Conservation (phyloP, 2,113 vertebrate genomes). For the Deroptyus accipitrinus region DNA sequence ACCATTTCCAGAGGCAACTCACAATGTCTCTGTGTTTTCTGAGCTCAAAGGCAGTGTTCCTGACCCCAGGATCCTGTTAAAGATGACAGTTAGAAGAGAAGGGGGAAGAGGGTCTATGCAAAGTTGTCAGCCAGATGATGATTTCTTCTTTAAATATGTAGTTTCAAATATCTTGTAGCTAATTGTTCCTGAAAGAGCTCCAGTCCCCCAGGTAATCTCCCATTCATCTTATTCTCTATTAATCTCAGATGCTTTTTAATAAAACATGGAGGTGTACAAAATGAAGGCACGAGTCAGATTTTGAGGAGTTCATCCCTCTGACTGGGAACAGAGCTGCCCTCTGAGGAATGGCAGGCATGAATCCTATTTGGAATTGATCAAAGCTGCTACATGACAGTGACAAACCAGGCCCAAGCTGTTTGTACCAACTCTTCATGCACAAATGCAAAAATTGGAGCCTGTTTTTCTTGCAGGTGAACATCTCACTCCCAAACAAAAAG, state of each 20-base stretch:
- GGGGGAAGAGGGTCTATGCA: background rate
- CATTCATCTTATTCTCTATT: constrained; percentile 27
- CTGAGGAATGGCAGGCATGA: constrained; percentile 10
- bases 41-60: background rate
- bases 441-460: constrained; percentile 16
- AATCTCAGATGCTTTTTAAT: constrained; percentile 37
- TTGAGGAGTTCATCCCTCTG: constrained; percentile 20
- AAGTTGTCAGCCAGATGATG: constrained; percentile 38
- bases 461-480: constrained; percentile 51
- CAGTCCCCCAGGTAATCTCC: constrained; percentile 48
- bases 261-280: constrained; percentile 41
- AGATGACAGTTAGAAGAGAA: constrained; percentile 1
- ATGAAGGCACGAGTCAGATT: constrained; percentile 27
- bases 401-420: constrained; percentile 39
- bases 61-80: background rate
- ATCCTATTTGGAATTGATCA: constrained; percentile 40
- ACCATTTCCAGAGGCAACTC: background rate
- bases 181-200: constrained; percentile 52
- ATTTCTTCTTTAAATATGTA: constrained; percentile 46
- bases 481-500: background rate
- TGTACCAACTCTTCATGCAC: background rate
- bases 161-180: constrained; percentile 19
- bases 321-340: constrained; percentile 10
- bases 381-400: constrained; percentile 43
- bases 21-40: background rate